These are phyloP conservation scores for Caenorhabditis brenneri DNA, from an alignment of 1,140 invertebrate genomes.

Conservation along the genomic window DNA sequence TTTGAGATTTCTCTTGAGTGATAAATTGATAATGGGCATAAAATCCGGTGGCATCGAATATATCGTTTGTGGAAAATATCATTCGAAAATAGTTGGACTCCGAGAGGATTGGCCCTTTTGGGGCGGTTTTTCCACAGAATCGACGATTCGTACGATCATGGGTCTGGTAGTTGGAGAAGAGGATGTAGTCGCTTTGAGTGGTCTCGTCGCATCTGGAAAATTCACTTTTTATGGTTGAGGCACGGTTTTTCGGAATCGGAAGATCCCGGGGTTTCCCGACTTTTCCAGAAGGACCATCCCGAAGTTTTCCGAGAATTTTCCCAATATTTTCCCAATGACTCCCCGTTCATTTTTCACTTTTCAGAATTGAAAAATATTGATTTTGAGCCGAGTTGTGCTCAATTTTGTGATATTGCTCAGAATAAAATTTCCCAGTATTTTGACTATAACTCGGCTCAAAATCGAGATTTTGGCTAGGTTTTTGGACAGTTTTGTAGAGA, in stretches of 20 bases:
- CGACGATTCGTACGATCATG: slow-evolving; percentile 83
- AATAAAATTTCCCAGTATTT: too few species aligned
- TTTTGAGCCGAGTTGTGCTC: too few species aligned
- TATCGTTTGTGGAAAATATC: slow-evolving; percentile 89
- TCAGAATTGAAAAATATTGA: too few species aligned
- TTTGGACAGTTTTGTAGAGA: too few species aligned
- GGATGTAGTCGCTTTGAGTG: slow-evolving; percentile 88
- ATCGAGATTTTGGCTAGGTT: too few species aligned
- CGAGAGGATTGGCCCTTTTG: slow-evolving; percentile 77
- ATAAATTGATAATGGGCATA: slow-evolving; percentile 85
- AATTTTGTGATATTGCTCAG: too few species aligned
- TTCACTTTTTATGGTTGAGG: neutral
- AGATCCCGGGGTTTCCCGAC: too few species aligned
- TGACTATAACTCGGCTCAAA: too few species aligned
- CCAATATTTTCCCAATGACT: too few species aligned
- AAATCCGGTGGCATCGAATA: slow-evolving; percentile 89
- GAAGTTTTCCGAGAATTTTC: too few species aligned
- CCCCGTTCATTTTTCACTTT: too few species aligned
- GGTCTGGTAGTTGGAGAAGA: slow-evolving; percentile 89
- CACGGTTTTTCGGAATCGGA: neutral
- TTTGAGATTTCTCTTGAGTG: slow-evolving; percentile 57
- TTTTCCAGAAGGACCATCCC: too few species aligned
- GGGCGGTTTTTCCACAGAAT: slow-evolving; percentile 79
- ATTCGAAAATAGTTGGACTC: slow-evolving; percentile 86
- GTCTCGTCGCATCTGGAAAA: slow-evolving; percentile 80